phyloP scores from a whole-genome alignment of 2,797 vertebrate species.

The Leptatherina wallacei region DNA sequence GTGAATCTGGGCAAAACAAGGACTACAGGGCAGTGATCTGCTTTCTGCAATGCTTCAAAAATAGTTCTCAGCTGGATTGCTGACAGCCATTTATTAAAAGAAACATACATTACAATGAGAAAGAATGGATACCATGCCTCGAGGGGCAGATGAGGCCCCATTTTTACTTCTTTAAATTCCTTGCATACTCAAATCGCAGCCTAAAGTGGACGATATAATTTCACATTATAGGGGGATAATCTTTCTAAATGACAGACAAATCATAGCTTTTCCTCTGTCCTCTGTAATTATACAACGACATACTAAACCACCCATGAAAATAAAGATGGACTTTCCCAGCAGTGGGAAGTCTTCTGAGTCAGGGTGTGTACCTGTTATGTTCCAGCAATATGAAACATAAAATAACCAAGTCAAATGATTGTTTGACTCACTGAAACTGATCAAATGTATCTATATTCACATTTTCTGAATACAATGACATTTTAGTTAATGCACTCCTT shows the following conservation, averaged over 20 bases:
- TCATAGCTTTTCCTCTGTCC: constrained; percentile 5
- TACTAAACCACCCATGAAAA: constrained; percentile 20
- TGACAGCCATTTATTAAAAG: constrained; percentile 5
- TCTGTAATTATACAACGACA: constrained; percentile 38
- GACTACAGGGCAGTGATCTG: not conserved
- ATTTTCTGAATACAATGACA: too few relatives aligned
- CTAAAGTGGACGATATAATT: not conserved
- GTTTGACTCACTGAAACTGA: not conserved
- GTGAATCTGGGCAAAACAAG: constrained; percentile 79
- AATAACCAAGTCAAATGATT: not conserved
- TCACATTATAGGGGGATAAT: constrained; percentile 14
- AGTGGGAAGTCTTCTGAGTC: not conserved
- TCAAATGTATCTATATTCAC: not conserved
- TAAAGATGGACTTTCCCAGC: constrained; percentile 29
- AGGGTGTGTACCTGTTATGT: constrained; percentile 24
- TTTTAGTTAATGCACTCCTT: not conserved
- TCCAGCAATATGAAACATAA: not conserved
- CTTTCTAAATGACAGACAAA: constrained; percentile 24
- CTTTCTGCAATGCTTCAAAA: constrained; percentile 11
- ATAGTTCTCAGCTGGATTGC: not conserved
- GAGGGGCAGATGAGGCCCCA: not conserved
- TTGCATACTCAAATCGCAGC: not conserved
- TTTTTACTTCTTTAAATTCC: not conserved
- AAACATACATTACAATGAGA: not conserved
- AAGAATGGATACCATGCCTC: not conserved